A percentile compares a stretch with the other conserved stretches of the same genome.
Evolutionary conservation across 2,888 invertebrate genomes (phyloP).

Genomic region (Hydropsyche betteni): DNA sequence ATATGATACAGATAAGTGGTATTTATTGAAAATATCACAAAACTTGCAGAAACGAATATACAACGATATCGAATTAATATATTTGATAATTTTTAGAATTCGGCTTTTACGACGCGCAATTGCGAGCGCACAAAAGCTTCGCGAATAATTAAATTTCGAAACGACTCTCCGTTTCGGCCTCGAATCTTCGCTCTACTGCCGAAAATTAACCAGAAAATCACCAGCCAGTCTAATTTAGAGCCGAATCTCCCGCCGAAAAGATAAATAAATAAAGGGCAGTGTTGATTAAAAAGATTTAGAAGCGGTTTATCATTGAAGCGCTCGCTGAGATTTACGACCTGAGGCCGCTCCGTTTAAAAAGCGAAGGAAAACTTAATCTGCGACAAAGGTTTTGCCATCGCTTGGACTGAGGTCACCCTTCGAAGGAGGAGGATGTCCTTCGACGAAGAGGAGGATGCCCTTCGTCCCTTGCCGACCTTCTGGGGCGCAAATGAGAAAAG

Average conservation of each 20-base stretch:
- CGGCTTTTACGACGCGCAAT: too few relatives aligned
- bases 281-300: conserved; percentile 50
- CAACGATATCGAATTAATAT: too few relatives aligned
- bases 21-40: too few relatives aligned
- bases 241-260: neutral
- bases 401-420: neutral
- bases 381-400: conserved; percentile 30
- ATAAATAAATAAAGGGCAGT: conserved; percentile 36
- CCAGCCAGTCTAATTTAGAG: neutral
- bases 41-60: too few relatives aligned
- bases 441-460: conserved; percentile 43
- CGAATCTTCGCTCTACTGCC: neutral
- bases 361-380: conserved; percentile 49
- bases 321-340: conserved; percentile 36
- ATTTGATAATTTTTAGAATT: too few relatives aligned
- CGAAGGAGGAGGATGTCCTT: conserved; percentile 41
- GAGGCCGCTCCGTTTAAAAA: conserved; percentile 33
- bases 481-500: conserved; percentile 50
- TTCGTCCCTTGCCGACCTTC: conserved; percentile 17
- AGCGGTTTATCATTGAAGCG: conserved; percentile 39
- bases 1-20: too few relatives aligned
- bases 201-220: neutral
- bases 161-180: neutral
- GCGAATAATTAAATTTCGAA: too few relatives aligned
- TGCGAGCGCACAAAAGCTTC: too few relatives aligned